Evolutionary conservation across 2,888 invertebrate species (phyloP), one percentile per base, ranked within the genome.

Genomic region (Xanthostigma xanthostigma): DNA sequence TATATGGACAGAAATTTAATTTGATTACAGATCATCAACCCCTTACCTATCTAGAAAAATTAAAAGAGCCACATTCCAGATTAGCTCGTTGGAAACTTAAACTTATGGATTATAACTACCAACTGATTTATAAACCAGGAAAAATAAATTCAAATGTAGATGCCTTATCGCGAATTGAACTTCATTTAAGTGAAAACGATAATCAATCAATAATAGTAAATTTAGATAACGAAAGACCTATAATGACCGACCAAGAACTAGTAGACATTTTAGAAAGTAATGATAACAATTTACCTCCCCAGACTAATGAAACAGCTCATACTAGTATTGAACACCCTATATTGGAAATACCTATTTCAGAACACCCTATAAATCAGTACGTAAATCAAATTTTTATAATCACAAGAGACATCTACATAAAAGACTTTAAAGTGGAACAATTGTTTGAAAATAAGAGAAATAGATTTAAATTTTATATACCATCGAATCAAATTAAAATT

Each of bases 11-110:
- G 36, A 54, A 60, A 50, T 67, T 66, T 45, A 54, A 37, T 9
- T 57, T 67, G 10, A 17, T 59, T 5, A 65, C 59, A 0, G 64
- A 66, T 49, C 65, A 66, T 49, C 48, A 53, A 53, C 62, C 63
- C 1, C 50, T 65, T 34, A 55, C 53, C 2, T 65, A 62, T 61
- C 49, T 66, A 6, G 57, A 60, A 38, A 60, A 53, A 27, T 34
- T 55, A 1, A 64, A 61, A 51, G 60, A 64, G 5, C 61, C 60
- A 1, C 52, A 51, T 9, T 56, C 56, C 0, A 45, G 57, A 44
- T 47, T 65, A 36, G 50, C 58, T 5, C 44, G 61, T 41, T 65
- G 62, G 60, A 47, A 59, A 41, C 41, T 63, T 5, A 50, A 52
- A 49, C 40, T 64, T 4, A 55, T 60, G 34, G 62, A 64, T 49